These are phyloP conservation scores for Cyclophora albipunctata DNA, from an alignment of 2,888 invertebrate species.

Conservation along the genomic window DNA sequence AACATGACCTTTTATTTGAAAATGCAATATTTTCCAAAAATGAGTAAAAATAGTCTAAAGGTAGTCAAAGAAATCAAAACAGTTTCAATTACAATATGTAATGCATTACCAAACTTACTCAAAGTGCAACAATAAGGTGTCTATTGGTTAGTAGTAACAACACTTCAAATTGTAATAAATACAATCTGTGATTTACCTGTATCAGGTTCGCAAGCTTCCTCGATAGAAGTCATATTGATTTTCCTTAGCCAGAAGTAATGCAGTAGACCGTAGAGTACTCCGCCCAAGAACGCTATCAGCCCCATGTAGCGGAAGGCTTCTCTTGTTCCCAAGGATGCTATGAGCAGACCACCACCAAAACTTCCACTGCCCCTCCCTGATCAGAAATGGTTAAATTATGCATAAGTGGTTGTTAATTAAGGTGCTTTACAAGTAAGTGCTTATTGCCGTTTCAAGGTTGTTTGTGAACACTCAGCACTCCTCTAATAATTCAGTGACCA, in stretches of 20 bases:
- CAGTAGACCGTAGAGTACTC: slow-evolving; percentile 80
- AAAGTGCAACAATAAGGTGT: no score
- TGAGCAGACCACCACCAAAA: slow-evolving; percentile 85
- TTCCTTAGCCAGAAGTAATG: slow-evolving; percentile 84
- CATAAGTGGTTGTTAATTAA: neutral
- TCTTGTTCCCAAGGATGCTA: slow-evolving; percentile 83
- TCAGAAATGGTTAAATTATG: neutral
- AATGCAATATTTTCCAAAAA: neutral
- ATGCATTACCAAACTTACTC: no score
- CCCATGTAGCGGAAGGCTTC: slow-evolving; percentile 89
- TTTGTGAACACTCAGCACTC: no score
- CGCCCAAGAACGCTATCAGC: slow-evolving; percentile 81
- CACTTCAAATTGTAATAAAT: no score
- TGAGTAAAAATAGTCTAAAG: neutral
- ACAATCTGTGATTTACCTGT: slow-evolving; percentile 37
- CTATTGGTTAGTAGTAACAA: no score
- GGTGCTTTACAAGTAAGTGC: neutral
- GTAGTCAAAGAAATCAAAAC: no score
- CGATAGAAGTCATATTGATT: slow-evolving; percentile 64
- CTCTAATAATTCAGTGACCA: no score
- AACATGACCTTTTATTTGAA: neutral
- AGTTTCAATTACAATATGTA: no score
- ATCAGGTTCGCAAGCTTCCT: slow-evolving; percentile 56
- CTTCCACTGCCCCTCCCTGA: slow-evolving; percentile 87
- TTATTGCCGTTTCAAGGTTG: slow-evolving; percentile 1